Evolutionary conservation across 2,888 invertebrate genomes (phyloP), one percentile per base, ranked within the genome.

Genomic region (Paralinhomoeus sp.): DNA sequence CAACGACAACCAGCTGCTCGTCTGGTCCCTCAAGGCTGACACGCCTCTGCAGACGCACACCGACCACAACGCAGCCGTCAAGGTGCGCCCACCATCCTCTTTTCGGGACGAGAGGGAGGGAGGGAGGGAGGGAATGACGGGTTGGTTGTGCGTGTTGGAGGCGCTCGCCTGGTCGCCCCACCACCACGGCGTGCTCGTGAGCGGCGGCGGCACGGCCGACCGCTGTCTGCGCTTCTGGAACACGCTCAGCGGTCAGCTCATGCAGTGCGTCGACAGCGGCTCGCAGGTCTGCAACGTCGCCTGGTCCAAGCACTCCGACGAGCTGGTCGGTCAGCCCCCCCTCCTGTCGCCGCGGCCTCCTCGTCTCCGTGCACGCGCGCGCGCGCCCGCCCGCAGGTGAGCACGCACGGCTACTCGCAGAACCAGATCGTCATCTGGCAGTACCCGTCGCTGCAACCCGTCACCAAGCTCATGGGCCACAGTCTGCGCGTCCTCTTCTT

Each of bases 161-260:
- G 93, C 93, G 0, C 87, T 93, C 53, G 89, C 93, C 22, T 93
- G 93, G 93, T 91, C 89, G 2, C 91, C 93, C 0, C 91, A 93
- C 69, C 91, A 91, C 66, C 91, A 91, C 67, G 91, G 91, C 0
- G 69, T 93, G 42, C 66, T 93, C 48, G 91, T 91, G 0, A 83
- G 82, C 35, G 93, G 93, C 38, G 93, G 93, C n/a, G 93, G 93
- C n/a, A 93, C 93, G 0, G 93, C 91, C 0, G 93, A 93, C 67
- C 71, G 89, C 24, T 85, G 84, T 63, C 87, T 38, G 22, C 52
- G 58, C 22, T 93, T 93, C 70, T 93, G 93, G 91, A 93, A 93
- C 67, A 93, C 91, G 1, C 70, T 93, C 49, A 93, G 91, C 1
- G 85, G 84, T 12, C 91, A 93, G 66, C 84, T 91, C 2, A 82